A percentile compares a stretch with the other conserved stretches of the same genome.
Evolutionary conservation across 2,113 vertebrate genomes (phyloP).

Genomic region (Rhabdomys dilectus): DNA sequence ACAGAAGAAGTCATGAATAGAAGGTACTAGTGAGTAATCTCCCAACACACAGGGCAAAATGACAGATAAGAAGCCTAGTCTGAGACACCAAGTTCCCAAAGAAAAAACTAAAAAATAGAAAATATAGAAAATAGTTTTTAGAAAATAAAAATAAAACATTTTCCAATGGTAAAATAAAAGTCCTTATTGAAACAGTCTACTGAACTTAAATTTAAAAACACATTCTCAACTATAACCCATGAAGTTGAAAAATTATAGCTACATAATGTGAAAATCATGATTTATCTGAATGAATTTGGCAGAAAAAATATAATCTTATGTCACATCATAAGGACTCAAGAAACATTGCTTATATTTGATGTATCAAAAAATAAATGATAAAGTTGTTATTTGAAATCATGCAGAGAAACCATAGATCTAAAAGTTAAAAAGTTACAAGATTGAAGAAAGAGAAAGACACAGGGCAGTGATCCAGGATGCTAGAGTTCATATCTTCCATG

Average conservation of each 20-base stretch:
- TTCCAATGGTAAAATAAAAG: not conserved
- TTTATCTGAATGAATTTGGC: not conserved
- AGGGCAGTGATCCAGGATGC: not conserved
- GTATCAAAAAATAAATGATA: not conserved
- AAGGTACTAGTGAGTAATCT: not conserved
- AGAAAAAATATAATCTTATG: not conserved
- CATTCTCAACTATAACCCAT: not conserved
- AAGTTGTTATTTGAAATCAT: not conserved
- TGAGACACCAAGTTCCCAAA: not conserved
- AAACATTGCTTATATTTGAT: not conserved
- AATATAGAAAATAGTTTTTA: not conserved
- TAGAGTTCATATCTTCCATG: not conserved
- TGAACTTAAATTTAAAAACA: not conserved
- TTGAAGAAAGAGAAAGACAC: not conserved
- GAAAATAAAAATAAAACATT: conserved; percentile 36
- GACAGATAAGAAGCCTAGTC: not conserved
- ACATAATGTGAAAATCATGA: not conserved
- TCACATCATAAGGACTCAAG: not conserved
- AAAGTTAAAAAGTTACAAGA: not conserved
- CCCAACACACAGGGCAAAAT: not conserved
- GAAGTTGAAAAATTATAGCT: not conserved
- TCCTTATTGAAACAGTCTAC: not conserved
- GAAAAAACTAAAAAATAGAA: not conserved
- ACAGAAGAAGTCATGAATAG: not conserved
- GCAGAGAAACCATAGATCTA: not conserved